Percentiles rank a stretch among this genome's conserved stretches.
Conservation (phyloP, 2,888 invertebrate genomes). For the Ephialtes manifestator region DNA sequence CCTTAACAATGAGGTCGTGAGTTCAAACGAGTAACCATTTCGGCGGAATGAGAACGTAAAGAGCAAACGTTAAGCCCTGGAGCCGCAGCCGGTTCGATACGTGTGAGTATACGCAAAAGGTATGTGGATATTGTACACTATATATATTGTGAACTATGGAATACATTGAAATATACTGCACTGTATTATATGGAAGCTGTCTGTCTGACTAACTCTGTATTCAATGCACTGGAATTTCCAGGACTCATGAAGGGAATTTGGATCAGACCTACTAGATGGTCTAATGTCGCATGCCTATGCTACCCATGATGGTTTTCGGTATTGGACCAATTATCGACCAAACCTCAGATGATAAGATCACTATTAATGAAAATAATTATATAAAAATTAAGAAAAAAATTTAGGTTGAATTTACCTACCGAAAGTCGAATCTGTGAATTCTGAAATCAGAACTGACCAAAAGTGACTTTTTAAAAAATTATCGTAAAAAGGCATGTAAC, state of each 20-base stretch:
- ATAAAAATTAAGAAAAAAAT: too few relatives aligned
- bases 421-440: too few relatives aligned
- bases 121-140: background rate
- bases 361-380: too few relatives aligned
- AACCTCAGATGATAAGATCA: too few relatives aligned
- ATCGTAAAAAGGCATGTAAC: too few relatives aligned
- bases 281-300: too few relatives aligned
- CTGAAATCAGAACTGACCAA: too few relatives aligned
- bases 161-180: background rate
- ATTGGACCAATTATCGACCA: too few relatives aligned
- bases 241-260: background rate
- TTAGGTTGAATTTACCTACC: too few relatives aligned
- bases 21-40: constrained; percentile 68
- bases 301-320: too few relatives aligned
- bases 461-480: too few relatives aligned
- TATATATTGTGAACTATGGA: constrained; percentile 10
- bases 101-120: constrained; percentile 28
- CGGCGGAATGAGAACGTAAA: constrained; percentile 67
- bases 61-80: constrained; percentile 65
- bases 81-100: constrained; percentile 56
- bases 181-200: constrained; percentile 32
- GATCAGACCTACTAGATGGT: too few relatives aligned
- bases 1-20: constrained; percentile 68
- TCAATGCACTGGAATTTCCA: background rate
- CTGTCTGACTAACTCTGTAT: constrained; percentile 16